A percentile compares a stretch with the other conserved stretches of the same genome.
Conservation (phyloP, 2,797 vertebrate genomes). For the Pangasius larnaudii region DNA sequence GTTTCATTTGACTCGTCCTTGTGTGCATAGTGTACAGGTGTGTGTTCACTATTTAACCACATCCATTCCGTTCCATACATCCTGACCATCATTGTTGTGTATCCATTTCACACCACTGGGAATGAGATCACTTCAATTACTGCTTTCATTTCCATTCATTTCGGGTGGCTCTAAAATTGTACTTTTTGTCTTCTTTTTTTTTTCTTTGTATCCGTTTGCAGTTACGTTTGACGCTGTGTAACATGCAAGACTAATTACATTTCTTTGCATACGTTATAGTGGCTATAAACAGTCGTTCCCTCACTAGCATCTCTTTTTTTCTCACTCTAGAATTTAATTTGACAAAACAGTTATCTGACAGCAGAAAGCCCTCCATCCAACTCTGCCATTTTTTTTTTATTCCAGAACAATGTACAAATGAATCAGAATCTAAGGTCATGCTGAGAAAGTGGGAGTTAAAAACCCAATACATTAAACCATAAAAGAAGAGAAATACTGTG, state of each 20-base stretch:
- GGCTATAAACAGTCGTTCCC: not conserved
- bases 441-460: not conserved
- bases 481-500: not conserved
- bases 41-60: not conserved
- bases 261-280: not conserved
- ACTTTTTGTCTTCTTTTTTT: not conserved
- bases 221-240: not conserved
- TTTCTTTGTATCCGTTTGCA: not conserved
- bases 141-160: not conserved
- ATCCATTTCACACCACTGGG: not conserved
- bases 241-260: not conserved
- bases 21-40: not conserved
- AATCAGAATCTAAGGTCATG: not conserved
- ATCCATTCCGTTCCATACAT: conserved; percentile 5
- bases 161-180: not conserved
- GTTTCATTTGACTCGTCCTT: not conserved
- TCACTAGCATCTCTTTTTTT: not conserved
- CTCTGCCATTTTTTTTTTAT: not conserved
- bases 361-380: not conserved
- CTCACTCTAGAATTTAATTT: not conserved
- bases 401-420: not conserved
- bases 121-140: not conserved
- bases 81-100: not conserved
- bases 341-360: not conserved
- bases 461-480: not conserved